Conservation (phyloP, 2,113 vertebrate genomes). For the Pseudorectes ferrugineus region DNA sequence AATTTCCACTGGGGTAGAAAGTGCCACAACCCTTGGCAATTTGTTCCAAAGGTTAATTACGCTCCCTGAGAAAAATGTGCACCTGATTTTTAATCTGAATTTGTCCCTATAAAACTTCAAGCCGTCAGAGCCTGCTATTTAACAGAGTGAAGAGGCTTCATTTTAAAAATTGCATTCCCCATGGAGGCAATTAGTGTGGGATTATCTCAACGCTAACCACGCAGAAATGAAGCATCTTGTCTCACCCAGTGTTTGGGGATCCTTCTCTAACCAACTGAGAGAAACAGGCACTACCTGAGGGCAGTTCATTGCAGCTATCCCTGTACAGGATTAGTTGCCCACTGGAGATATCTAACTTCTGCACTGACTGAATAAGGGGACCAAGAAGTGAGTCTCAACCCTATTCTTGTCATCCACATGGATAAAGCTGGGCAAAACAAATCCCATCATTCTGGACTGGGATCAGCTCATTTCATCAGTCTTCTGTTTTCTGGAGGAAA, state of each 20-base stretch:
- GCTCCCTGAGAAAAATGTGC: background rate
- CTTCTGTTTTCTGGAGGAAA: background rate
- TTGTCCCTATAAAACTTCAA: conserved; percentile 17
- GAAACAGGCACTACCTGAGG: background rate
- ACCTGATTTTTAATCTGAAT: conserved; percentile 34
- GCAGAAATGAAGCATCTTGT: conserved; percentile 14
- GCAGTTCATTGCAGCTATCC: background rate
- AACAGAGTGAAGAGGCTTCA: conserved; percentile 1
- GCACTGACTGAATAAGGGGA: background rate
- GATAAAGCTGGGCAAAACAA: background rate
- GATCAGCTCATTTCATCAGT: background rate
- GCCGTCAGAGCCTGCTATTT: conserved; percentile 5
- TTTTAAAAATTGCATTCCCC: conserved; percentile 42
- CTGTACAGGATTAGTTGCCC: background rate
- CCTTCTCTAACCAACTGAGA: background rate
- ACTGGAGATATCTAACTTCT: background rate
- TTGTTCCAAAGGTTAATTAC: conserved; percentile 37
- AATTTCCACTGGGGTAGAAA: conserved; percentile 29
- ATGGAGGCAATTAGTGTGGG: conserved; percentile 44
- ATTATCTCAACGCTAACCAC: conserved; percentile 20
- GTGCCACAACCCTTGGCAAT: conserved; percentile 29
- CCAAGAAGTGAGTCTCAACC: background rate
- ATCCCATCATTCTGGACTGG: background rate
- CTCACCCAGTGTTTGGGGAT: background rate
- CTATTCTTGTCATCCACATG: background rate